A percentile compares a stretch with the other conserved stretches of the same genome.
Conservation (phyloP, 92 coral and sea anemone species). For the Parazoanthus atlanticus region DNA sequence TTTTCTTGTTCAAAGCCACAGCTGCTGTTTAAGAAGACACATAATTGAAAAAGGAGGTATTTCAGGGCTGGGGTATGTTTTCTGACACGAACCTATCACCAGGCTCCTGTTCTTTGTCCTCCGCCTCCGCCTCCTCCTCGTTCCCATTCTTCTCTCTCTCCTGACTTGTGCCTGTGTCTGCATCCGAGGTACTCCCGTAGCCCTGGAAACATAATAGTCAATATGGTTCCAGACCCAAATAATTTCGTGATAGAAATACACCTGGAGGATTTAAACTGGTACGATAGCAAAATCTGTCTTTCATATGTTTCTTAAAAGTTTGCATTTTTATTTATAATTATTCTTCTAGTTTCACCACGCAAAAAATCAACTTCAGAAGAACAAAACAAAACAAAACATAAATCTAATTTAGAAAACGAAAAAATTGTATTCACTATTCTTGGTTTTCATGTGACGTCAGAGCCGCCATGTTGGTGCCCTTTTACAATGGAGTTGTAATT, state of each 20-base stretch:
- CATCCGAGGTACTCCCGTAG: conserved; percentile 64
- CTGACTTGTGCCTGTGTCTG: conserved; percentile 87
- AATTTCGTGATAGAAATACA: too few species aligned
- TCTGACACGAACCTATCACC: conserved; percentile 67
- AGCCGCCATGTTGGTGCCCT: too few species aligned
- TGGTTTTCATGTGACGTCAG: too few species aligned
- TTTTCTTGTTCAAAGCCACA: too few species aligned
- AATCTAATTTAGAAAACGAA: too few species aligned
- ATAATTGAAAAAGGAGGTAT: background rate
- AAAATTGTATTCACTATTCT: too few species aligned
- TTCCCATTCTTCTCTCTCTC: conserved; percentile 81
- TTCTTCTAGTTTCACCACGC: too few species aligned
- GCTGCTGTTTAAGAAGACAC: background rate
- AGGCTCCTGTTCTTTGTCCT: conserved; percentile 63
- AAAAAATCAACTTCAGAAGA: background rate
- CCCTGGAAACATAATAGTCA: conserved; percentile 35
- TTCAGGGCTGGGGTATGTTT: background rate
- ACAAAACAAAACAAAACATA: too few species aligned
- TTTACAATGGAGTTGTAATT: too few species aligned
- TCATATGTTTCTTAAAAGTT: background rate
- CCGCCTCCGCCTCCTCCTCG: conserved; percentile 48
- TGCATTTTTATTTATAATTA: background rate
- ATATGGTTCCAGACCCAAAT: background rate
- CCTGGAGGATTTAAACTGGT: background rate
- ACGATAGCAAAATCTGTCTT: background rate